These are phyloP conservation scores for Pangasianodon gigas DNA, from an alignment of 2,113 vertebrate species.

Conservation along the genomic window DNA sequence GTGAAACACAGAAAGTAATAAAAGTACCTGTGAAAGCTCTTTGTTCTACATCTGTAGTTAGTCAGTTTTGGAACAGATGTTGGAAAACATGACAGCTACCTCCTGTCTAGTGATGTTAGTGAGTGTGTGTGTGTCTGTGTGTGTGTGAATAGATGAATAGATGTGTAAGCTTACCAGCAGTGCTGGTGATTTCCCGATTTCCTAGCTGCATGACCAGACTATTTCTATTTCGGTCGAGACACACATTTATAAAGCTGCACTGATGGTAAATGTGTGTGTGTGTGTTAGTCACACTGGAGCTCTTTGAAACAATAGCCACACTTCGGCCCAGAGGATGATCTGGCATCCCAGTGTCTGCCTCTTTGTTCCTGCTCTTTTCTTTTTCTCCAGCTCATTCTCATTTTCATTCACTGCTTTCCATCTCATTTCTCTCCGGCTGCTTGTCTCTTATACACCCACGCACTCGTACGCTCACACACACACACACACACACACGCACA, in stretches of 20 bases:
- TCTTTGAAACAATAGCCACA: constrained; percentile 48
- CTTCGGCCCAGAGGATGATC: constrained; percentile 39
- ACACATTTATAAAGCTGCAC: constrained; percentile 30
- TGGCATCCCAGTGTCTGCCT: constrained; percentile 37
- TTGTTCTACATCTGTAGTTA: constrained; percentile 19
- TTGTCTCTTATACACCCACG: constrained; percentile 24
- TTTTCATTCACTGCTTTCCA: constrained; percentile 25
- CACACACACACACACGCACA: constrained; percentile 28
- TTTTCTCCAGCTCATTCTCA: constrained; percentile 11
- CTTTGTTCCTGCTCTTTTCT: constrained; percentile 38
- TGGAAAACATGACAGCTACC: constrained; percentile 22
- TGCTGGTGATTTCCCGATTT: constrained; percentile 14
- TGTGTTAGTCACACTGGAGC: constrained; percentile 5
- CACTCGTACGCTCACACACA: constrained; percentile 1
- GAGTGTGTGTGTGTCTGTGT: constrained; percentile 7
- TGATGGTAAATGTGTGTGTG: constrained; percentile 25
- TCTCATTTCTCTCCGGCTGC: constrained; percentile 8
- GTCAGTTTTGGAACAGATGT: constrained; percentile 22
- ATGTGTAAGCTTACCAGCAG: constrained; percentile 34
- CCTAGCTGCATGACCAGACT: constrained; percentile 20
- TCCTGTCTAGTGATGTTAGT: not conserved
- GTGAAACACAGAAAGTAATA: constrained; percentile 13
- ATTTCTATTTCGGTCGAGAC: constrained; percentile 40
- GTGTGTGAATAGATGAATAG: constrained; percentile 4
- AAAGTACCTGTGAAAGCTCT: constrained; percentile 7